These are phyloP conservation scores for Galago senegalensis DNA, from an alignment of 2,797 vertebrate species.

Conservation along the genomic window DNA sequence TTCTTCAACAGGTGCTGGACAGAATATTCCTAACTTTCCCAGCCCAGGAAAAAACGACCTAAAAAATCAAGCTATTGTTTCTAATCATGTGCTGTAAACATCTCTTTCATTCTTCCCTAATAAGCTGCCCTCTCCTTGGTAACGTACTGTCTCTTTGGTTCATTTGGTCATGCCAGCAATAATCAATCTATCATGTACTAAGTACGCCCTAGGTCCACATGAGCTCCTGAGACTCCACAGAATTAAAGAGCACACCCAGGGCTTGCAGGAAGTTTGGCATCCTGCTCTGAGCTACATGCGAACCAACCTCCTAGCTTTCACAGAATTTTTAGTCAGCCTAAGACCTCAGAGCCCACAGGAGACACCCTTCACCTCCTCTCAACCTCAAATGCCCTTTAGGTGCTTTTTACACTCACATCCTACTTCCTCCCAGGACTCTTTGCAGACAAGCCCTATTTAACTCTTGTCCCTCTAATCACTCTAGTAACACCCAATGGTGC, in stretches of 20 bases:
- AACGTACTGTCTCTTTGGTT: not conserved
- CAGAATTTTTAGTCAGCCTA: not conserved
- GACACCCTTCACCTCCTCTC: not conserved
- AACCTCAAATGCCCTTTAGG: not conserved
- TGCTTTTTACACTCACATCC: not conserved
- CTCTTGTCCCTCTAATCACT: not conserved
- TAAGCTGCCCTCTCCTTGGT: not conserved
- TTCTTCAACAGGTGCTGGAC: not conserved
- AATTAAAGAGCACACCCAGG: not conserved
- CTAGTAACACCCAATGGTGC: not conserved
- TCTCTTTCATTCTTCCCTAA: not conserved
- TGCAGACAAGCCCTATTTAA: constrained; percentile 36
- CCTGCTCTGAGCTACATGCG: not conserved
- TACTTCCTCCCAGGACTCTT: constrained; percentile 23
- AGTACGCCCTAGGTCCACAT: not conserved
- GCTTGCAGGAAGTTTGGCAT: not conserved
- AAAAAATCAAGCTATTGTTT: not conserved
- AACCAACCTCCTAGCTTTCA: not conserved
- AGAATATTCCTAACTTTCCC: not conserved
- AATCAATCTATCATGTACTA: not conserved
- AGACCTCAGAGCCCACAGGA: not conserved
- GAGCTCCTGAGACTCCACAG: not conserved
- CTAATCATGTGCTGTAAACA: not conserved
- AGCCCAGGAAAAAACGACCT: not conserved
- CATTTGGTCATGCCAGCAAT: not conserved